Conservation (phyloP, 1,140 invertebrate species). For the Oncopodura yosiiana region DNA sequence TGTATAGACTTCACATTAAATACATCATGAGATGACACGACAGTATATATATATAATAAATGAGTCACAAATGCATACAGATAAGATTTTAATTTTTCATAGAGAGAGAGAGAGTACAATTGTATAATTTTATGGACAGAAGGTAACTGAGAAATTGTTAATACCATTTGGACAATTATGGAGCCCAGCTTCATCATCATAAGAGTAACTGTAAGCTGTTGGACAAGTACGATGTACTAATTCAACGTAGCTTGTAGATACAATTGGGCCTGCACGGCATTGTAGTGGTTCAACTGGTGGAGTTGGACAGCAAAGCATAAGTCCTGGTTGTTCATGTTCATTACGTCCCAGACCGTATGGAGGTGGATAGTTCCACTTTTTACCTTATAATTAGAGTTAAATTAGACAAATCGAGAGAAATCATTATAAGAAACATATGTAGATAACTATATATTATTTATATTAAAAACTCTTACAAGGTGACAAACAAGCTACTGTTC, state of each 20-base stretch:
- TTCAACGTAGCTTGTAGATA: constrained; percentile 25
- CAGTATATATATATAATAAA: no score
- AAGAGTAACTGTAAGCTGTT: constrained; percentile 30
- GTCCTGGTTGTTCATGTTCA: constrained; percentile 15
- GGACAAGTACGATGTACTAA: constrained; percentile 25
- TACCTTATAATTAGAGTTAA: no score
- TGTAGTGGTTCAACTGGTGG: constrained; percentile 21
- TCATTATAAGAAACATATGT: no score
- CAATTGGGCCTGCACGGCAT: constrained; percentile 16
- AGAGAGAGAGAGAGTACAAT: constrained; percentile 44
- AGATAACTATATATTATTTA: no score
- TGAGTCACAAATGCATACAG: no score
- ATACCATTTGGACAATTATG: constrained; percentile 19
- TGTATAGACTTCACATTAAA: no score
- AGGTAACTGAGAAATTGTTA: constrained; percentile 9
- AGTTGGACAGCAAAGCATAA: constrained; percentile 28
- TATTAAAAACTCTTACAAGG: no score
- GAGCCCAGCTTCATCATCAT: constrained; percentile 27
- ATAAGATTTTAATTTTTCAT: no score
- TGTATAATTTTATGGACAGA: constrained; percentile 9
- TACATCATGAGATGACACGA: no score
- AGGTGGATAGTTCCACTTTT: neutral
- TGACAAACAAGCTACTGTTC: constrained; percentile 19
- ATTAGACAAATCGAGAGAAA: no score
- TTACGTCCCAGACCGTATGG: constrained; percentile 19